Evolutionary conservation across 2,888 invertebrate species (phyloP), one percentile per base, ranked within the genome.

Genomic region (Halocaridina rubra): DNA sequence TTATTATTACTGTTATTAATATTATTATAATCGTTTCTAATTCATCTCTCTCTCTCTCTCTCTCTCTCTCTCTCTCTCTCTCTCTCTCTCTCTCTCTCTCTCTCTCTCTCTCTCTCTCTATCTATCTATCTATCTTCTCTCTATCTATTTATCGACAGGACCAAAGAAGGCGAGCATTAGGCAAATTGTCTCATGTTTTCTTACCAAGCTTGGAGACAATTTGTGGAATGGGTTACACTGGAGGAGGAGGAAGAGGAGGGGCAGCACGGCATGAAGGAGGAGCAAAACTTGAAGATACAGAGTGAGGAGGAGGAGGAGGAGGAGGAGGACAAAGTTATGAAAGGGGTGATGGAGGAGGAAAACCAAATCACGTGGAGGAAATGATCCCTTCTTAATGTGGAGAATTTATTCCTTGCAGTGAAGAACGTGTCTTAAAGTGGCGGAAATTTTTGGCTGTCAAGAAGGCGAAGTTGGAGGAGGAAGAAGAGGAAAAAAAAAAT

Each of bases 111-210:
- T 53, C 53, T 53, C 53, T 53, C 53, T 53, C 53, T 53, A 16
- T 53, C 53, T 53, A 16, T 53, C 53, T 53, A n/a, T n/a, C n/a
- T n/a, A n/a, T n/a, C n/a, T n/a, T n/a, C 53, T 53, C 53, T 53
- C 53, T 53, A 16, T 53, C 53, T 53, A 16, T 53, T 19, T 53
- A 53, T 53, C 53, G 53, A 53, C 53, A 53, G 53, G 53, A 53
- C 53, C 53, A 19, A 53, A 53, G 53, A n/a, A 53, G 61, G 46
- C 39, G 69, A 46, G 59, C 80, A 33, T 53, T 72, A 80, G 76
- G 76, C 57, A 76, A 76, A 76, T 76, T 76, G 76, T 76, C 61
- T 76, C 16, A 30, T 76, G 76, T 76, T 76, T 76, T 76, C 76
- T 76, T 59, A 27, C 30, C 76, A 19, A 76, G 76, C 76, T 76